Base-by-base conservation (phyloP, 2,797 vertebrate species). In the Parotocinclus haroldoi region DNA sequence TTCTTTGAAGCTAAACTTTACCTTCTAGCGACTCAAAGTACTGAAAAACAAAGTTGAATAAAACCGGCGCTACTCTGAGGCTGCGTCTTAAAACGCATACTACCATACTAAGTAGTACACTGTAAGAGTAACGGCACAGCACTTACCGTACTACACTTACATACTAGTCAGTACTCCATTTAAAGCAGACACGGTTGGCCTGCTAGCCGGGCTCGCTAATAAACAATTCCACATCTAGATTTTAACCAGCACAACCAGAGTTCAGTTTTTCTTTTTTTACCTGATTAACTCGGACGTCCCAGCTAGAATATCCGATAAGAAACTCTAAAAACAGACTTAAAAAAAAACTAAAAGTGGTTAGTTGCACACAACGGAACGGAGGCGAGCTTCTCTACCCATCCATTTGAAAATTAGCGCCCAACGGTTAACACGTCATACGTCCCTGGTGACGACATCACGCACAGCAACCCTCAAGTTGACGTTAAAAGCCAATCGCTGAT, bases 341-440 rank as follows among this genome's bases (percentile, higher is more conserved):
- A 50, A 50, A 8, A 4, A 50, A 16, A 8, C 14, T 11, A 1
- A 16, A n/a, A 17, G n/a, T n/a, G n/a, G n/a, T n/a, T 4, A 36
- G 7, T 38, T 7, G 7, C 9, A n/a, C 9, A 36, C 10, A 9
- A 4, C 9, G 1, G 7, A 27, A 17, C 7, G 48, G 40, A 9
- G 40, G 8, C 8, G 10, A 11, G 1, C 40, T 3, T 9, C 8
- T 4, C 40, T 42, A 1, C 3, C 10, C 13, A n/a, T 38, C 48
- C 49, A n/a, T 92, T 92, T 91, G 85, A 91, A 92, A 88, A 83
- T 88, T 88, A 84, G 89, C 91, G 91, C 90, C 86, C 78, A 77
- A 85, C 85, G 83, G 87, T 89, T 90, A 13, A 17, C 7, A 37
- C 69, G 63, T 55, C 55, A 10, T 12, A 58, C 70, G 69, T 58